Conservation (phyloP, 2,888 invertebrate genomes). For the Gryllus longicercus region DNA sequence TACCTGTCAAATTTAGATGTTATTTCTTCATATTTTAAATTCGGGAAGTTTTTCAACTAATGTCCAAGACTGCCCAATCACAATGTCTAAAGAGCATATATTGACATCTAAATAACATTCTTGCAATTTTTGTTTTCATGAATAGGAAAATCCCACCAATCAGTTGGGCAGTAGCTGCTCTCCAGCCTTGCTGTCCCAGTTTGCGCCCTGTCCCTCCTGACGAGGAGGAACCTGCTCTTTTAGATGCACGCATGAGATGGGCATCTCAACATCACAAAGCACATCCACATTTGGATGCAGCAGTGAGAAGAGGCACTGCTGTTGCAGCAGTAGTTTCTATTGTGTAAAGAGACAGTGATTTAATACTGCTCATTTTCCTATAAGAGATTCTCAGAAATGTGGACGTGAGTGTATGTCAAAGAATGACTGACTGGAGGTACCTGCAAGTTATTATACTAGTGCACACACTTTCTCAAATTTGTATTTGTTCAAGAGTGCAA, state of each 20-base stretch:
- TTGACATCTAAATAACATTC: too few species aligned
- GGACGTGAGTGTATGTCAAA: neutral
- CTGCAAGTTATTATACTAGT: neutral
- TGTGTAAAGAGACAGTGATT: constrained; percentile 30
- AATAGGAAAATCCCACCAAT: constrained; percentile 41
- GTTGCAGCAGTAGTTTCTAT: constrained; percentile 36
- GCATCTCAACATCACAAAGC: constrained; percentile 20
- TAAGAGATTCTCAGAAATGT: neutral
- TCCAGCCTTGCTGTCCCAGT: constrained; percentile 23
- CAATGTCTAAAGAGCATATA: too few species aligned
- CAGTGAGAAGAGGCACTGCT: constrained; percentile 33
- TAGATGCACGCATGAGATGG: neutral
- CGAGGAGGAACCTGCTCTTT: neutral
- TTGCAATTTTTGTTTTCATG: too few species aligned
- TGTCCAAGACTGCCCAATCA: too few species aligned
- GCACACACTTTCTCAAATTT: neutral
- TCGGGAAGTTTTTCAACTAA: too few species aligned
- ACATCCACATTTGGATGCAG: constrained; percentile 33
- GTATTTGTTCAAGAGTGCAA: neutral
- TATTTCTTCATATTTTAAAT: too few species aligned
- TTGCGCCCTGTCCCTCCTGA: neutral
- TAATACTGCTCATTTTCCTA: neutral
- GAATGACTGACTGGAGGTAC: neutral
- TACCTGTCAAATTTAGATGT: too few species aligned
- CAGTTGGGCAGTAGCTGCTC: constrained; percentile 39